Evolutionary conservation across 2,888 invertebrate species (phyloP), one percentile per base, ranked within the genome.

Genomic region (Megalurothrips usitatus): DNA sequence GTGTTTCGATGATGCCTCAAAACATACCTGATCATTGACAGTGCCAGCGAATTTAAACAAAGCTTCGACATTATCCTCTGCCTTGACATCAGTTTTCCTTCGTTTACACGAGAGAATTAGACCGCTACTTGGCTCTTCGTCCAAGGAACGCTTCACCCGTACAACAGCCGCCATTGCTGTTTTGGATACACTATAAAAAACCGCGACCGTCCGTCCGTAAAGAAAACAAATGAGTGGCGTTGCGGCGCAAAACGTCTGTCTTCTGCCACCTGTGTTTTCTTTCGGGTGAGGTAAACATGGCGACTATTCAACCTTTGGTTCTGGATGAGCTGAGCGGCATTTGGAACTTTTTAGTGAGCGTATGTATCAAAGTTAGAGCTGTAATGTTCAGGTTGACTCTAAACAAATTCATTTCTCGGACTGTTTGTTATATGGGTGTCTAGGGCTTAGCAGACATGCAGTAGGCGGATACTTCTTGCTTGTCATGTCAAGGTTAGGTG

Each of bases 11-110:
- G 58, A 19, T 58, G 14, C 6, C 58, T 19, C 6, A n/a, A 58
- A 17, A 10, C 68, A 10, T 88, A 93, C 94, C 89, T 91, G 91
- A 85, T 90, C 90, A 81, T 91, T 88, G n/a, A 93, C 89, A 34
- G 94, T 94, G 82, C 92, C 93, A 78, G 92, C 91, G 84, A 94
- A 93, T 85, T 92, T 92, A 17, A 94, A 89, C 63, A 94, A 87
- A 1, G 93, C 90, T 0, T 83, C 82, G 81, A 87, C 86, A 8
- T 82, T 81, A 34, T 84, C 83, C 48, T 84, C 80, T 11, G 83
- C 82, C 81, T 88, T 87, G 58, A 86, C 85, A 79, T 91, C 89
- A 6, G 89, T 88, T 88, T 92, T 94, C 79, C 89, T 88, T 79
- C 91, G 89, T 87, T 94, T 94, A 84, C 93, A 93, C 84, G 92